These are phyloP conservation scores for Tenebrosternarchus preto DNA, from an alignment of 2,113 vertebrate species.

Conservation along the genomic window DNA sequence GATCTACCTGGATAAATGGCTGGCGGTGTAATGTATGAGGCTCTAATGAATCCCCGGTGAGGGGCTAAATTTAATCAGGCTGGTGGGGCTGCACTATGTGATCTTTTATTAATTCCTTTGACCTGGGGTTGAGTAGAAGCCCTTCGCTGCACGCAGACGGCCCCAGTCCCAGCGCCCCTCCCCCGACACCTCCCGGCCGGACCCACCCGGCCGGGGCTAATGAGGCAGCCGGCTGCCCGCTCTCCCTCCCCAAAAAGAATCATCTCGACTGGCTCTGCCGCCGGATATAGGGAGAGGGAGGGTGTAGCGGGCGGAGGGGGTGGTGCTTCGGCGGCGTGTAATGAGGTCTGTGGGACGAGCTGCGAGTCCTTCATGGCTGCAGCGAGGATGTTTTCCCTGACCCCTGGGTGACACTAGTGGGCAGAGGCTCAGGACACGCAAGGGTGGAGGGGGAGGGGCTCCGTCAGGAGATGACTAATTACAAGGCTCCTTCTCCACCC, in stretches of 20 bases:
- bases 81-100: constrained; percentile 64
- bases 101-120: constrained; percentile 96
- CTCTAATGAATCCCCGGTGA: constrained; percentile 85
- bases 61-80: constrained; percentile 78
- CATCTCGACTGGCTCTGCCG: constrained; percentile 32
- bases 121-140: constrained; percentile 86
- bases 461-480: constrained; percentile 33
- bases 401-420: constrained; percentile 72
- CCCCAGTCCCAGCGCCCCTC: constrained; percentile 84
- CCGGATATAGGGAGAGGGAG: constrained; percentile 17
- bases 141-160: constrained; percentile 77
- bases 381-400: constrained; percentile 75
- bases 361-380: constrained; percentile 42
- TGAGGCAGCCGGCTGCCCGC: constrained; percentile 86
- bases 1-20: constrained; percentile 72
- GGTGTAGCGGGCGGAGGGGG: constrained; percentile 1
- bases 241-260: constrained; percentile 46
- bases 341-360: constrained; percentile 84
- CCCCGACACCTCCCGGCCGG: constrained; percentile 79
- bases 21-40: constrained; percentile 77
- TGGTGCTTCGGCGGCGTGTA: constrained; percentile 85
- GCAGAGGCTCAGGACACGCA: constrained; percentile 71
- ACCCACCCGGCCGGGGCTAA: constrained; percentile 69
- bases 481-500: constrained; percentile 21
- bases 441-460: constrained; percentile 59